Evolutionary conservation across 2,888 invertebrate species (phyloP).

Genomic region (Trichogramma evanescens): DNA sequence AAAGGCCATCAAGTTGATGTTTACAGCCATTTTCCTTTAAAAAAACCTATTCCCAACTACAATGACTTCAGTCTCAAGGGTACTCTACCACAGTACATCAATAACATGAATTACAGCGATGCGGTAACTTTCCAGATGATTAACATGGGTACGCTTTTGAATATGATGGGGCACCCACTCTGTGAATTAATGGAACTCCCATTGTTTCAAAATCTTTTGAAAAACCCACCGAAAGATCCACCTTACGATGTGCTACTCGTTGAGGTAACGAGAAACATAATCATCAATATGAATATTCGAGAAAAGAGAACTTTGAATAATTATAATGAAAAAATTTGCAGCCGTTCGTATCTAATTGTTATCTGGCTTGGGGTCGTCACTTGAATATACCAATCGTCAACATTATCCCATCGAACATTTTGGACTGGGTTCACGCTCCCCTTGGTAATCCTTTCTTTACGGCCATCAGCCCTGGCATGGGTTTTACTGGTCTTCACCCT

Average conservation of each 20-base stretch:
- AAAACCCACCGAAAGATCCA: conserved; percentile 21
- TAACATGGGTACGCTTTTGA: conserved; percentile 47
- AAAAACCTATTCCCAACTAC: conserved; percentile 33
- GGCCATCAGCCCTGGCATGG: not conserved
- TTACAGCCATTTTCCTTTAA: conserved; percentile 33
- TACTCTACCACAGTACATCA: conserved; percentile 23
- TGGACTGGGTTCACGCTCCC: not conserved
- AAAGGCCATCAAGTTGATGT: conserved; percentile 50
- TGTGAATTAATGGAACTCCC: conserved; percentile 23
- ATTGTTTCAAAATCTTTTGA: conserved; percentile 21
- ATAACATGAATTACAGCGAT: conserved; percentile 36
- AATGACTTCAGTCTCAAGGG: conserved; percentile 30
- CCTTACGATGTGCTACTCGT: conserved; percentile 19
- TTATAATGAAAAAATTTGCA: conserved; percentile 4
- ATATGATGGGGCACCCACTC: conserved; percentile 28
- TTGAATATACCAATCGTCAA: not conserved
- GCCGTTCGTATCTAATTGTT: not conserved
- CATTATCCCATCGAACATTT: not conserved
- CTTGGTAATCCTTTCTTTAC: not conserved
- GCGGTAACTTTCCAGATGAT: conserved; percentile 46
- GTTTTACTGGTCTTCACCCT: not conserved
- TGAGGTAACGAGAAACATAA: not conserved
- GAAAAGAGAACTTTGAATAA: not conserved
- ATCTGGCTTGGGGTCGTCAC: not conserved
- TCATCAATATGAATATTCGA: no score